These are phyloP conservation scores for Diceros bicornis DNA, from an alignment of 2,797 vertebrate species.

Conservation along the genomic window DNA sequence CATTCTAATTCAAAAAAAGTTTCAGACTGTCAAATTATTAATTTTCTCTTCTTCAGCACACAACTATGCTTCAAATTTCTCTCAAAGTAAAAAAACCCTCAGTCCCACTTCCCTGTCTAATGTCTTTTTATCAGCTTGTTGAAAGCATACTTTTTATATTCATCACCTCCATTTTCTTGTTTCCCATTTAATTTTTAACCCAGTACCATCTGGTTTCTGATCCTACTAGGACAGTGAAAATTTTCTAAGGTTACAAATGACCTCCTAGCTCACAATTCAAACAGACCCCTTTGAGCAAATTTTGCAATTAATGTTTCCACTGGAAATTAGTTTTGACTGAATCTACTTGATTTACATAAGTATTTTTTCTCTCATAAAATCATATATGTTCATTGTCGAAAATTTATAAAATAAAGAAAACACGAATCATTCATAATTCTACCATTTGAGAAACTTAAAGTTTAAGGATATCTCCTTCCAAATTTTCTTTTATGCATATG, in stretches of 20 bases:
- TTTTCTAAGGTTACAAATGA: conserved; percentile 33
- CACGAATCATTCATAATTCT: conserved; percentile 3
- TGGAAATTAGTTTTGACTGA: conserved; percentile 53
- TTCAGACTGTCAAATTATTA: conserved; percentile 9
- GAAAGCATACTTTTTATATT: background rate
- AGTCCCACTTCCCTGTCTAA: background rate
- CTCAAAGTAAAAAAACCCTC: background rate
- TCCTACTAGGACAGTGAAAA: background rate
- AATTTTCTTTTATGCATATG: conserved; percentile 37
- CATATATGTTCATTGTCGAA: background rate
- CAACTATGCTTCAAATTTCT: background rate
- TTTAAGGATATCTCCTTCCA: background rate
- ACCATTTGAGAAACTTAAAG: background rate
- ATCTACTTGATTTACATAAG: background rate
- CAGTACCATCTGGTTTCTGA: conserved; percentile 13
- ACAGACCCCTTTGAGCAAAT: background rate
- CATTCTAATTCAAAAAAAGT: background rate
- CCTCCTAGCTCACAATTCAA: background rate
- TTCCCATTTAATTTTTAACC: conserved; percentile 23
- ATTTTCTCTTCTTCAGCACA: background rate
- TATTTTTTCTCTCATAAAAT: conserved; percentile 33
- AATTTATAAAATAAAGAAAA: background rate
- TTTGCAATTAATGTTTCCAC: background rate
- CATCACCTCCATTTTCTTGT: background rate
- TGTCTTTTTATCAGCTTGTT: background rate